Conservation (phyloP, 2,888 invertebrate species). For the Fragum whitleyi region DNA sequence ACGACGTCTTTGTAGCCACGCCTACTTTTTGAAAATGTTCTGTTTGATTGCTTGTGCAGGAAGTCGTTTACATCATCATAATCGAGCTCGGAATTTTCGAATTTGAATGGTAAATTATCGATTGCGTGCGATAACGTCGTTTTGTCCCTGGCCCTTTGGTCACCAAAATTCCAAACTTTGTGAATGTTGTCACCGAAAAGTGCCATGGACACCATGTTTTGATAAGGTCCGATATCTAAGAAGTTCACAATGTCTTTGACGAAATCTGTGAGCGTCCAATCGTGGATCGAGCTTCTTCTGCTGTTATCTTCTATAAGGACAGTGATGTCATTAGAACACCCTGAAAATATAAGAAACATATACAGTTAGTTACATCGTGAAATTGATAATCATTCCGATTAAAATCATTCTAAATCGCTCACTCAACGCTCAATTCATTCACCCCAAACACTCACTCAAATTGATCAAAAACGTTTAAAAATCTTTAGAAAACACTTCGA, state of each 20-base stretch:
- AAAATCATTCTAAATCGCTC: too few species aligned
- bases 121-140: background rate
- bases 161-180: background rate
- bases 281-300: background rate
- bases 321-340: constrained; percentile 2
- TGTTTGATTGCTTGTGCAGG: background rate
- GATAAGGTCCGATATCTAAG: background rate
- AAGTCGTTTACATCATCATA: background rate
- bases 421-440: too few species aligned
- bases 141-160: background rate
- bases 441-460: too few species aligned
- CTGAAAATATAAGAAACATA: background rate
- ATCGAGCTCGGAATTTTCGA: background rate
- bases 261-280: background rate
- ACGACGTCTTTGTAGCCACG: background rate
- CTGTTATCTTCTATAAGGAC: constrained; percentile 3
- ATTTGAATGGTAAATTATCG: background rate
- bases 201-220: background rate
- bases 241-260: background rate
- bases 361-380: too few species aligned
- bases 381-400: too few species aligned
- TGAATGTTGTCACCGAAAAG: constrained; percentile 6
- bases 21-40: background rate
- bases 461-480: too few species aligned
- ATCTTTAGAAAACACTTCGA: too few species aligned